Evolutionary conservation across 2,888 invertebrate species (phyloP).

Genomic region (Heliconius ismenius): DNA sequence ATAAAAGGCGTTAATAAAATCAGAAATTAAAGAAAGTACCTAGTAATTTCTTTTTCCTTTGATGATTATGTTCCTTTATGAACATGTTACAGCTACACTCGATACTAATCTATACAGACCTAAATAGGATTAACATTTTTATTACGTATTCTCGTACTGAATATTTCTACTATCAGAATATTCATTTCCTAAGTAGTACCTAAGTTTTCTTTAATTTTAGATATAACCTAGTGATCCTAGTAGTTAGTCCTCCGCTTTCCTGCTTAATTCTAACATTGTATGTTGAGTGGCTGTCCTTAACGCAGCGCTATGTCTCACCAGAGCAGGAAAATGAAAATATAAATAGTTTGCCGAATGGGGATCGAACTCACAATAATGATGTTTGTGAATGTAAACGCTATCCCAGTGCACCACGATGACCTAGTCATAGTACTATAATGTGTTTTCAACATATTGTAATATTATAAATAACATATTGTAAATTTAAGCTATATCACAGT

Average conservation of each 20-base stretch:
- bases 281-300: no score
- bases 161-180: constrained; percentile 1
- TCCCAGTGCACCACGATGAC: background rate
- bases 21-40: background rate
- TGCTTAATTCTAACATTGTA: background rate
- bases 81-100: background rate
- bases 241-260: background rate
- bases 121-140: constrained; percentile 1
- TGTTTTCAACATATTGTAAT: no score
- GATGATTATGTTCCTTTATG: background rate
- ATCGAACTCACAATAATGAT: background rate
- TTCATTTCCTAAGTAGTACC: background rate
- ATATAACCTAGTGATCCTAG: background rate
- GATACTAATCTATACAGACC: background rate
- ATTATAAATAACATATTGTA: background rate
- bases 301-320: no score
- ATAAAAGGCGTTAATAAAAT: background rate
- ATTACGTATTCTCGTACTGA: background rate
- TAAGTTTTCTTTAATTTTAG: background rate
- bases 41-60: background rate
- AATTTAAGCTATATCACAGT: background rate
- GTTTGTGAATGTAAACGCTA: background rate
- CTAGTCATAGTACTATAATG: background rate
- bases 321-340: background rate
- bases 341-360: background rate